Conservation (phyloP, 2,797 vertebrate genomes). For the Enteromius trimaculatus region DNA sequence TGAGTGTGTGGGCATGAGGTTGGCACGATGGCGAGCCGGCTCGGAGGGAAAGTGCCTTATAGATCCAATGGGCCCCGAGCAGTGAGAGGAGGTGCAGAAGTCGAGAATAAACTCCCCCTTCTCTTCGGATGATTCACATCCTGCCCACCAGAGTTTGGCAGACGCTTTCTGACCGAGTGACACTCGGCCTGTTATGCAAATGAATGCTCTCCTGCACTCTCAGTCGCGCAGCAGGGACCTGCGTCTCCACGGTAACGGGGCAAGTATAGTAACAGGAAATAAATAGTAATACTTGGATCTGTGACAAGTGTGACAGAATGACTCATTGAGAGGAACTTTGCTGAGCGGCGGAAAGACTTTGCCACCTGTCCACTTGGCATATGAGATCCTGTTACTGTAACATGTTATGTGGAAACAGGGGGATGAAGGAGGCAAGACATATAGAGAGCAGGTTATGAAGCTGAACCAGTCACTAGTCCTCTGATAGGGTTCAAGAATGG, state of each 20-base stretch:
- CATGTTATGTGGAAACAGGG: conserved; percentile 36
- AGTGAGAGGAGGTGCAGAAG: conserved; percentile 14
- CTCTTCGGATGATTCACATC: conserved; percentile 37
- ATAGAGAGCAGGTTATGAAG: neutral
- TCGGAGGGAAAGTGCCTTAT: neutral
- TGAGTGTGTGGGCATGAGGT: conserved; percentile 59
- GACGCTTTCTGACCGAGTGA: conserved; percentile 36
- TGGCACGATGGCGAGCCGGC: conserved; percentile 20
- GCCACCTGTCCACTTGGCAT: conserved; percentile 57
- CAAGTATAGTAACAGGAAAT: conserved; percentile 33
- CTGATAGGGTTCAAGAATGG: neutral
- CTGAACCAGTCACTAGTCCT: neutral
- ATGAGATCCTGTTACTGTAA: conserved; percentile 41
- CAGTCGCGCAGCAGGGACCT: neutral
- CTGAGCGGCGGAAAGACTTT: conserved; percentile 49
- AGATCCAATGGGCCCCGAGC: conserved; percentile 1
- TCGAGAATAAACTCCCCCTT: neutral
- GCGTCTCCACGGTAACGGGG: conserved; percentile 41
- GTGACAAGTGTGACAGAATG: conserved; percentile 49
- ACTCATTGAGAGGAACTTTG: conserved; percentile 48
- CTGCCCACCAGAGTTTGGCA: conserved; percentile 40
- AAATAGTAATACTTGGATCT: conserved; percentile 41
- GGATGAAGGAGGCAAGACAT: neutral
- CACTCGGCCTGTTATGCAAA: conserved; percentile 57
- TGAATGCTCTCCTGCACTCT: conserved; percentile 17